A percentile compares a stretch with the other conserved stretches of the same genome.
These are phyloP conservation scores for Parnassius mnemosyne DNA, from an alignment of 2,888 invertebrate genomes.

Conservation along the genomic window DNA sequence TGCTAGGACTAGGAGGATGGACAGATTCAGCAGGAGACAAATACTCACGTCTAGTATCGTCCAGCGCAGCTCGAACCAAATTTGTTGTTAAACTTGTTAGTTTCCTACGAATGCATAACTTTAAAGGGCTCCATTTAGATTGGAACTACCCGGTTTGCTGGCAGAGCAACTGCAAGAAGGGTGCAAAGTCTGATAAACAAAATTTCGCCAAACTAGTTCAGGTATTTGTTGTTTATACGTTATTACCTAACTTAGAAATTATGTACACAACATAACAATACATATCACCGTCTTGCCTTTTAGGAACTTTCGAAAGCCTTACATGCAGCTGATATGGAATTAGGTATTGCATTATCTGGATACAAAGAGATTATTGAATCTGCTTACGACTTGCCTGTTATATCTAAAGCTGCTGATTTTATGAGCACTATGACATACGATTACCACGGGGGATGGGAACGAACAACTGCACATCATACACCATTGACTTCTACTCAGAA, in stretches of 20 bases:
- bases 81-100: constrained; percentile 86
- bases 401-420: constrained; percentile 87
- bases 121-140: constrained; percentile 93
- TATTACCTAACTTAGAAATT: constrained; percentile 24
- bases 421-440: constrained; percentile 93
- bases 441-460: constrained; percentile 95
- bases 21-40: constrained; percentile 94
- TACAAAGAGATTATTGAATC: constrained; percentile 94
- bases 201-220: constrained; percentile 88
- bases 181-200: constrained; percentile 87
- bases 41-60: constrained; percentile 89
- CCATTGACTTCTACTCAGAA: constrained; percentile 84
- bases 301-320: constrained; percentile 85
- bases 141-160: constrained; percentile 98
- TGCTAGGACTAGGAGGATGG: constrained; percentile 96
- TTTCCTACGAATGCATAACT: constrained; percentile 87
- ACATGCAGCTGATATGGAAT: constrained; percentile 83
- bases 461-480: constrained; percentile 88
- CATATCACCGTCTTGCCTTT: constrained; percentile 3
- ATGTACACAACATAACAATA: background rate
- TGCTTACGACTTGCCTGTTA: constrained; percentile 88
- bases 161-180: constrained; percentile 93
- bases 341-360: constrained; percentile 92
- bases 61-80: constrained; percentile 82
- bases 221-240: constrained; percentile 60